Conservation (phyloP, 2,797 vertebrate genomes). For the Tachyglossus aculeatus region DNA sequence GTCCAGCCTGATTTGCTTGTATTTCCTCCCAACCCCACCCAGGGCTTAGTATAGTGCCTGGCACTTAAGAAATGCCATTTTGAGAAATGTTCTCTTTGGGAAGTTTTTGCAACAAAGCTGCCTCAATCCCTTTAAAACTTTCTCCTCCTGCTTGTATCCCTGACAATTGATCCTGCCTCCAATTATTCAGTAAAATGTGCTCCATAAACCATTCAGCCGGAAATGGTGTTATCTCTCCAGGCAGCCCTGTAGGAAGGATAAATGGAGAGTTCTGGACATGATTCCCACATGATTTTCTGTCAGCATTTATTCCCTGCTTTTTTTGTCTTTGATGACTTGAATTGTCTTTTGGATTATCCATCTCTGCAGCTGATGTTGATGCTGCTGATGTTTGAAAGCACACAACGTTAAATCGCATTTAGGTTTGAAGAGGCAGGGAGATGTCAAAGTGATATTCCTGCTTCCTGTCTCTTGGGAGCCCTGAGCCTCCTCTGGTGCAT, state of each 20-base stretch:
- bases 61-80: no score
- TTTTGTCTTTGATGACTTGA: constrained; percentile 14
- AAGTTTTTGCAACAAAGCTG: constrained; percentile 13
- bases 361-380: no score
- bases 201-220: not conserved
- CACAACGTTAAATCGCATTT: no score
- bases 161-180: constrained; percentile 26
- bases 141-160: constrained; percentile 43
- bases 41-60: no score
- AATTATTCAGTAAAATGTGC: constrained; percentile 33
- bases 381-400: no score
- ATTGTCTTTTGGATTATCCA: constrained; percentile 18
- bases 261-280: constrained; percentile 36
- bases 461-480: no score
- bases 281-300: constrained; percentile 48
- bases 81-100: no score
- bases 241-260: constrained; percentile 44
- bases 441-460: no score
- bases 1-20: no score
- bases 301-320: not conserved
- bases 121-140: constrained; percentile 44
- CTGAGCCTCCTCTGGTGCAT: no score
- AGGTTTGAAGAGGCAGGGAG: no score
- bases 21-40: no score
- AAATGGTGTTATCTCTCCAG: constrained; percentile 35